These are phyloP conservation scores for Arge pagana DNA, from an alignment of 2,888 invertebrate species.

Conservation along the genomic window DNA sequence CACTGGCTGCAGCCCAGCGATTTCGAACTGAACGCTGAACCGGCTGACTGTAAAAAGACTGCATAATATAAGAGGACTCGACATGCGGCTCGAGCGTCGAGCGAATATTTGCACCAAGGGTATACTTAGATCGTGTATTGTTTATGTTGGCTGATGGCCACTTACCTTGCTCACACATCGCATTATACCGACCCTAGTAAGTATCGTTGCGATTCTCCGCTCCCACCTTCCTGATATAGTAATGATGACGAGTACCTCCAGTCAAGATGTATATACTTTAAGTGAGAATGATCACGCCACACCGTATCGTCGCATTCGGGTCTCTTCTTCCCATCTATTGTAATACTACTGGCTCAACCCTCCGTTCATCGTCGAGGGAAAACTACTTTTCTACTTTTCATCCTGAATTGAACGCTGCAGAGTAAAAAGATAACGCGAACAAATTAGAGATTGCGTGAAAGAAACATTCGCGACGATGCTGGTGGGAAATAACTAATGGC, in stretches of 20 bases:
- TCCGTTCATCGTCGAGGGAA: conserved; percentile 1
- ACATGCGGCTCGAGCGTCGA: conserved; percentile 4
- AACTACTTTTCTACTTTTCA: neutral
- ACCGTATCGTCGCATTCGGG: neutral
- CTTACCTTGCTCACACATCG: conserved; percentile 56
- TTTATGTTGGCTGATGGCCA: conserved; percentile 60
- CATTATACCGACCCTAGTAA: conserved; percentile 51
- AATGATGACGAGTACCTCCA: conserved; percentile 59
- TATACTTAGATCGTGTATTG: conserved; percentile 58
- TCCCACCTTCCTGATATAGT: conserved; percentile 52
- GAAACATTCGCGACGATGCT: no score
- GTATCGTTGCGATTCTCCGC: conserved; percentile 56
- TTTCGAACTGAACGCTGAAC: no score
- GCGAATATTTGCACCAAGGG: conserved; percentile 26
- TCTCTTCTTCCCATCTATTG: neutral
- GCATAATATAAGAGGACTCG: no score
- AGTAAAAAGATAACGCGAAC: neutral
- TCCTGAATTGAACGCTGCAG: no score
- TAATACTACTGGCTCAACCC: conserved; percentile 24
- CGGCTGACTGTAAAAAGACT: no score
- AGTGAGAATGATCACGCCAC: neutral
- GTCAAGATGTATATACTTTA: conserved; percentile 59
- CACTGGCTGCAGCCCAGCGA: no score
- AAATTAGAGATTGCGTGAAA: neutral
- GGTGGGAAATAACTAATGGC: no score